These are phyloP conservation scores for Burhinus bistriatus DNA, from an alignment of 2,113 vertebrate species.

Conservation along the genomic window DNA sequence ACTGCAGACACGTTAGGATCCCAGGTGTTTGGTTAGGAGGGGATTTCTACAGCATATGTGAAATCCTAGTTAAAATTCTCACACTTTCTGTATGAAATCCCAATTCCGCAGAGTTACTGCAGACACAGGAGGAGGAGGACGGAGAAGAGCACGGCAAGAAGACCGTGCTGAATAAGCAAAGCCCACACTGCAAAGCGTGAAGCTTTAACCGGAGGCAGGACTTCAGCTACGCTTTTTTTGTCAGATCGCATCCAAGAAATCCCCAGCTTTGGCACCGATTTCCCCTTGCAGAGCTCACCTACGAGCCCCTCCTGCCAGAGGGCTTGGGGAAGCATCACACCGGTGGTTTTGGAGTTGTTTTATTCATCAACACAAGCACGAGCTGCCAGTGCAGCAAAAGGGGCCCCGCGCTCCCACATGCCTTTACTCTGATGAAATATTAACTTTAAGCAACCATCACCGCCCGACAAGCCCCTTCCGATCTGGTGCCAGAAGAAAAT, in stretches of 20 bases:
- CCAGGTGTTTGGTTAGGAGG: not conserved
- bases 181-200: not conserved
- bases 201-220: not conserved
- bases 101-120: not conserved
- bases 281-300: not conserved
- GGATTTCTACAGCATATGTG: not conserved
- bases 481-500: not conserved
- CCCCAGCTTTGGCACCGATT: not conserved
- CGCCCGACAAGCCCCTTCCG: not conserved
- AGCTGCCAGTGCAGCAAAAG: not conserved
- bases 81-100: fast-evolving
- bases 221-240: not conserved
- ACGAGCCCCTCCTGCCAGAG: not conserved
- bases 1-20: not conserved
- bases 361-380: not conserved
- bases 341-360: fast-evolving
- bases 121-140: not conserved
- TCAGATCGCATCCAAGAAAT: not conserved
- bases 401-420: not conserved
- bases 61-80: not conserved
- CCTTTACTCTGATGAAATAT: not conserved
- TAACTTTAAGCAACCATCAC: not conserved
- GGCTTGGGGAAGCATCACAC: not conserved
- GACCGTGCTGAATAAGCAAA: not conserved
- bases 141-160: not conserved